These are phyloP conservation scores for Nesoenas mayeri DNA, from an alignment of 2,113 vertebrate genomes.

Conservation along the genomic window DNA sequence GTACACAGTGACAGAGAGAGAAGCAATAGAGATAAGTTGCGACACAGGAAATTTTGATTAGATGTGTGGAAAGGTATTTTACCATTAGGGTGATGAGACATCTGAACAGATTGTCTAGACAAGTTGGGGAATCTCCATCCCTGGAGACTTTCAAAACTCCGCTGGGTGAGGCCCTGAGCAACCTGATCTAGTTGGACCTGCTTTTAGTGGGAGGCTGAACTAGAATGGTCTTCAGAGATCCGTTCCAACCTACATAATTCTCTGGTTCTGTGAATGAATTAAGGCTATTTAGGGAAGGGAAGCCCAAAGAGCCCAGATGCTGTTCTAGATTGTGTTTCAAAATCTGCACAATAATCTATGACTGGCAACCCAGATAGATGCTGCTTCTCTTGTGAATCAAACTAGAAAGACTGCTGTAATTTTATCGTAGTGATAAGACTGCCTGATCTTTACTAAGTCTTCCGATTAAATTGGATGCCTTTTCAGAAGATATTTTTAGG, in stretches of 20 bases:
- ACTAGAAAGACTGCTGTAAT: background rate
- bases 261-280: background rate
- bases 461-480: background rate
- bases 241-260: background rate
- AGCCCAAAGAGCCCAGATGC: background rate
- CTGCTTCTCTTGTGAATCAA: background rate
- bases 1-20: background rate
- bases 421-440: background rate
- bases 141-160: slow-evolving; percentile 12
- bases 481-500: background rate
- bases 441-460: background rate
- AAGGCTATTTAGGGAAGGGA: background rate
- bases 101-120: background rate
- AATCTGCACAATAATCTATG: background rate
- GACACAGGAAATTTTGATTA: background rate
- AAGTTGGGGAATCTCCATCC: background rate
- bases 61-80: background rate
- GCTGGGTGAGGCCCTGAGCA: background rate
- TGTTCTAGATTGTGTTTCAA: background rate
- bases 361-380: background rate
- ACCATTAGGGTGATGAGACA: background rate
- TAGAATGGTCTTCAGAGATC: background rate
- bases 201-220: background rate
- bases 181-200: background rate
- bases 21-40: background rate